phyloP scores from a whole-genome alignment of 92 coral and sea anemone species.

The Parazoanthus swiftii region DNA sequence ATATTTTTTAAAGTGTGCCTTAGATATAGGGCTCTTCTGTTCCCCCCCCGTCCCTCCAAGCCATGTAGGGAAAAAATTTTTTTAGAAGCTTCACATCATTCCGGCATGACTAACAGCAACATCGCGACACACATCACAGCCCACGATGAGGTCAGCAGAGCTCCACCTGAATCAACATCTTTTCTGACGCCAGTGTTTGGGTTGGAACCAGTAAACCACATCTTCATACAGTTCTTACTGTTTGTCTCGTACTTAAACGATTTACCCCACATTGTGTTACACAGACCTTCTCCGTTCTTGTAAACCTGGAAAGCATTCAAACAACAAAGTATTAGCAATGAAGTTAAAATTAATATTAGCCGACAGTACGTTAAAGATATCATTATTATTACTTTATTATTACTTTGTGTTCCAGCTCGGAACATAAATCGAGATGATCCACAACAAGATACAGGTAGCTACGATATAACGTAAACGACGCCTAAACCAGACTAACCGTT shows the following conservation, averaged over 20 bases:
- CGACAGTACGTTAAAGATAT: too few species aligned
- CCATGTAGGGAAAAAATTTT: not conserved
- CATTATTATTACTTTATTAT: too few species aligned
- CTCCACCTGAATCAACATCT: not conserved
- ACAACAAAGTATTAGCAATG: not conserved
- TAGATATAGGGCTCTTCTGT: too few species aligned
- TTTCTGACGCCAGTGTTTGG: conserved; percentile 55
- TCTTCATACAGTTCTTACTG: conserved; percentile 60
- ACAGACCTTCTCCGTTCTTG: conserved; percentile 75
- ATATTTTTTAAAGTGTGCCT: too few species aligned
- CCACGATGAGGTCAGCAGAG: not conserved
- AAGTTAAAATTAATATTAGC: too few species aligned
- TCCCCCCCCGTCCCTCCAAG: not conserved
- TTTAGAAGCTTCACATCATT: not conserved
- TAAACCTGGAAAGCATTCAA: conserved; percentile 53
- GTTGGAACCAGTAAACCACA: conserved; percentile 53
- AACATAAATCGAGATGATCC: too few species aligned
- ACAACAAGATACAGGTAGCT: too few species aligned
- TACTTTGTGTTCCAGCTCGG: too few species aligned
- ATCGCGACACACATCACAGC: conserved; percentile 3
- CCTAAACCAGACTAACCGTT: too few species aligned
- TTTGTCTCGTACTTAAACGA: conserved; percentile 57
- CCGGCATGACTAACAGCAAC: not conserved
- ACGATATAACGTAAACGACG: too few species aligned
- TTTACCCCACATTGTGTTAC: conserved; percentile 87